Base-by-base conservation (phyloP, 2,888 invertebrate genomes). In the Shargacucullia verbasci region DNA sequence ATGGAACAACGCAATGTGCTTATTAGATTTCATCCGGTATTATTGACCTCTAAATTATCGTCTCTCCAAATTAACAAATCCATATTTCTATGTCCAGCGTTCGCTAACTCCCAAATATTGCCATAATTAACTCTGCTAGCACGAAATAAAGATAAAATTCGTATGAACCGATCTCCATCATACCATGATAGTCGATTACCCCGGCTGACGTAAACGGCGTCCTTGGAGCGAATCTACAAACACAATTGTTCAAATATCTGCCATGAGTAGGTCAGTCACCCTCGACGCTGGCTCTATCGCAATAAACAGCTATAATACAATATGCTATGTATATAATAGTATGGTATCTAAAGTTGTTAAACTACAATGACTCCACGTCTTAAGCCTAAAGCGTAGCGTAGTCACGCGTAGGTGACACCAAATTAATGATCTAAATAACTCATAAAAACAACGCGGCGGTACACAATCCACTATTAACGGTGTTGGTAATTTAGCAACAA, bases 191-290 rank as follows among this genome's bases (percentile, higher is more conserved):
- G 80, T 79, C 82, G 82, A 85, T 84, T 83, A 83, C 78, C 80
- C 78, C 63, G 77, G 72, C 76, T 91, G 92, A 92, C 91, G 92
- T 87, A 90, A 92, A 86, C 80, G 47, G 70, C 81, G 92, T 90
- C 92, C 92, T 92, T 92, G 92, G 78, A 84, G 82, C 84, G 83
- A 87, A 86, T 85, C 86, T 85, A 89, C 86, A 87, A 87, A 87
- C 88, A 89, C 87, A 90, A 88, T 90, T 89, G 90, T 88, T 86
- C 87, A 91, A 91, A 91, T 88, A 90, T 84, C 86, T 79, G 78
- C 78, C 64, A 73, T 70, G 78, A 83, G 79, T 79, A 73, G 90
- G 89, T 91, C 91, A 89, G 76, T 92, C 86, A 92, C 91, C 91
- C 85, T 78, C 64, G 67, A 38, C 70, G 44, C 39, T 43, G 70